A percentile compares a stretch with the other conserved stretches of the same genome.
Evolutionary conservation across 2,113 vertebrate genomes (phyloP).

Genomic region (Melanotaenia duboulayi): DNA sequence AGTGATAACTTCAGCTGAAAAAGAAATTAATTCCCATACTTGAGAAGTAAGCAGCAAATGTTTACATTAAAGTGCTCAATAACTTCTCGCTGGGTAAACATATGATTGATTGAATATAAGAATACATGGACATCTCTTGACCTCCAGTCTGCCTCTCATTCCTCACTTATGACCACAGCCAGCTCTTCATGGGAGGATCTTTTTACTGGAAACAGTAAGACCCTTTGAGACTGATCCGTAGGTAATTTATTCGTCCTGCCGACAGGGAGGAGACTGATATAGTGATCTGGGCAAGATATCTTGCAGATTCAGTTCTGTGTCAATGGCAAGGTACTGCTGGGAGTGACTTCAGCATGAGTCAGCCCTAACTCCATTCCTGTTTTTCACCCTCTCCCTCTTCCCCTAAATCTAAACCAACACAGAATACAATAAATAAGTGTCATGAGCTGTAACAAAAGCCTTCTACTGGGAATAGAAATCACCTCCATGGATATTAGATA

Average conservation of each 20-base stretch:
- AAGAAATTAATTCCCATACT: not conserved
- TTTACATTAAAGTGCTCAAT: not conserved
- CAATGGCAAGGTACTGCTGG: constrained; percentile 67
- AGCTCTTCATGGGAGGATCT: constrained; percentile 56
- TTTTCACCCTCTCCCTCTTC: constrained; percentile 50
- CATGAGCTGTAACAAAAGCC: constrained; percentile 56
- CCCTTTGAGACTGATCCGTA: constrained; percentile 56
- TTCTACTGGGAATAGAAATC: constrained; percentile 50
- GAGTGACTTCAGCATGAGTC: constrained; percentile 68
- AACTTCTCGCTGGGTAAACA: not conserved
- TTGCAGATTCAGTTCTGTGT: constrained; percentile 66
- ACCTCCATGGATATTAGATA: constrained; percentile 25
- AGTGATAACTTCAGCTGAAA: not conserved
- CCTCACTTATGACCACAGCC: constrained; percentile 54
- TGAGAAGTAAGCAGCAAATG: not conserved
- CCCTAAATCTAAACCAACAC: constrained; percentile 31
- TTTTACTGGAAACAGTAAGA: constrained; percentile 60
- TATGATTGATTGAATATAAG: not conserved
- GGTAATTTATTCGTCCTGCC: constrained; percentile 71
- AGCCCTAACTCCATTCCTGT: constrained; percentile 54
- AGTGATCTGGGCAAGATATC: constrained; percentile 56
- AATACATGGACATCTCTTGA: constrained; percentile 13
- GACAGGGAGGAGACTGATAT: constrained; percentile 67
- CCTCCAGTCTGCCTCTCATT: constrained; percentile 46
- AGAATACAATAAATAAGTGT: constrained; percentile 41